Conservation (phyloP, 1,140 invertebrate species). For the Ooceraea biroi region DNA sequence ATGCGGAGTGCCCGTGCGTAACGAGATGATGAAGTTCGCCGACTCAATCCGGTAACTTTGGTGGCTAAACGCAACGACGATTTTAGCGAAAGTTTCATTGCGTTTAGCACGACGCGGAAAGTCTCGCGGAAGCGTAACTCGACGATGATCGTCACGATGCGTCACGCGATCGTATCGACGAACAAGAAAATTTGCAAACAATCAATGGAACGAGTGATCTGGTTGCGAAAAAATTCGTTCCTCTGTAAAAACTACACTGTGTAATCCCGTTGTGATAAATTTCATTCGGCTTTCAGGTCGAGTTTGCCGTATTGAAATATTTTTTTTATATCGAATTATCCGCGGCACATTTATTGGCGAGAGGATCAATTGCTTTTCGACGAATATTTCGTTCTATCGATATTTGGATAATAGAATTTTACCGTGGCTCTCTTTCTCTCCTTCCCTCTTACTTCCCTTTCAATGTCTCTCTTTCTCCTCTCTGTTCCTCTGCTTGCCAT, state of each 20-base stretch:
- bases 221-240: background rate
- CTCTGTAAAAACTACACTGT: background rate
- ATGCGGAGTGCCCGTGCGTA: constrained; percentile 26
- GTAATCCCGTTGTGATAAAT: constrained; percentile 10
- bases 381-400: background rate
- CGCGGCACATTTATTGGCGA: background rate
- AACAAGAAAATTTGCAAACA: background rate
- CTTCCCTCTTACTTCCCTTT: background rate
- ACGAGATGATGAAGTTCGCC: constrained; percentile 45
- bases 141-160: constrained; percentile 15
- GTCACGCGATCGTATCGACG: too few species aligned
- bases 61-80: constrained; percentile 24
- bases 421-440: background rate
- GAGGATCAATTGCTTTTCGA: constrained; percentile 8
- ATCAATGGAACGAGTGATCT: background rate
- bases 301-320: constrained; percentile 3
- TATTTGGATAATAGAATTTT: constrained; percentile 8
- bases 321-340: constrained; percentile 10
- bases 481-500: background rate
- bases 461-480: too few species aligned
- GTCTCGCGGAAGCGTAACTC: background rate
- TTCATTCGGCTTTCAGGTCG: background rate
- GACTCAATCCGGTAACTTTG: constrained; percentile 30
- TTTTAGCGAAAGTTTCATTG: constrained; percentile 17
- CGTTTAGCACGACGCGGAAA: background rate